Evolutionary conservation across 2,113 vertebrate genomes (phyloP).

Genomic region (Lophotis ruficrista): DNA sequence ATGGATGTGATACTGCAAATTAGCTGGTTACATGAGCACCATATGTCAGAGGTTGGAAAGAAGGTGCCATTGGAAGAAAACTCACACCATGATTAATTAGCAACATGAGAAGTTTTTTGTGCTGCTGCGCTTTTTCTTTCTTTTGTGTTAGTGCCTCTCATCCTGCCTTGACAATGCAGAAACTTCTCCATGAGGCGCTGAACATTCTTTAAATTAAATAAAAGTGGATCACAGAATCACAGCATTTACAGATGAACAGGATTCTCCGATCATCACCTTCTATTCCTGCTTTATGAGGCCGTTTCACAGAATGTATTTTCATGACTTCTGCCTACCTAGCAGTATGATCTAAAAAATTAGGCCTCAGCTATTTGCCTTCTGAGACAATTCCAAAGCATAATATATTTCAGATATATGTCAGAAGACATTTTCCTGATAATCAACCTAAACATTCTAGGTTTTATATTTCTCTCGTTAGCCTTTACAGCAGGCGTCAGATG

Average conservation of each 20-base stretch:
- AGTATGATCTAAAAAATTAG: background rate
- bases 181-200: background rate
- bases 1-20: background rate
- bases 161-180: background rate
- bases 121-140: background rate
- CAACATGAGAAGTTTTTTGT: background rate
- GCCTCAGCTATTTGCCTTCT: background rate
- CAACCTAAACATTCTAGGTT: background rate
- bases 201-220: background rate
- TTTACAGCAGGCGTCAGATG: background rate
- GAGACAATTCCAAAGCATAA: background rate
- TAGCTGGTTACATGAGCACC: background rate
- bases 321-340: background rate
- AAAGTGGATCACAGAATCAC: background rate
- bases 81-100: background rate
- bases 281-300: background rate
- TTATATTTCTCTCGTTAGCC: background rate
- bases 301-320: background rate
- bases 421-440: background rate
- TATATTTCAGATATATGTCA: background rate
- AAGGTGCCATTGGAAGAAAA: background rate
- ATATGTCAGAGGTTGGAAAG: constrained; percentile 11
- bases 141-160: background rate
- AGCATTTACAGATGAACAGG: background rate
- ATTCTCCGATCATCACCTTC: background rate